Base-by-base conservation (phyloP, 2,888 invertebrate species). In the Pristionchus mayeri region DNA sequence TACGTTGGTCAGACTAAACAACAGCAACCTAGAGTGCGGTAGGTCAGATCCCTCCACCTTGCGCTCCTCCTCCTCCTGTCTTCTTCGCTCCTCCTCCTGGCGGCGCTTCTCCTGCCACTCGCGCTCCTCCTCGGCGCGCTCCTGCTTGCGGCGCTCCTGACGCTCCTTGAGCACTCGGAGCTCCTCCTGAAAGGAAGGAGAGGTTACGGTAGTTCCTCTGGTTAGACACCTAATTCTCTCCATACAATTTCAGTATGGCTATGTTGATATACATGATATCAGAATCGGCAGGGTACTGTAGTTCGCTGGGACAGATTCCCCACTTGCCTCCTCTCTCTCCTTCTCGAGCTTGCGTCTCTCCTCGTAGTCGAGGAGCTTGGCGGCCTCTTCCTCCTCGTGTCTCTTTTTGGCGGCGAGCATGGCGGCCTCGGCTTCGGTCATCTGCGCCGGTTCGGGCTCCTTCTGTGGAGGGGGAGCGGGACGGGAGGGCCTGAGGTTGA, bases 141-240 rank as follows among this genome's bases (percentile, higher is more conserved):
- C 91, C 75, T 86, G 87, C 81, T 88, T 88, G 57, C 92, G 88
- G 63, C 87, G 87, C 85, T 97, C 96, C 95, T 98, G 98, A 94
- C 97, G 97, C 94, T 98, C 97, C 95, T 98, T 98, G 94, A 98
- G 95, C 93, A 96, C 96, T 94, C 96, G 97, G 94, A 98, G 95
- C 94, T 98, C 98, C 93, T 97, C 97, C 94, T 97, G 97, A 94
- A 97, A 80, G 9, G 24, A 57, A 24, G 11, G 44, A 18, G 34
- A 27, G 57, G 30, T 67, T 67, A 37, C 30, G 57, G 30, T 30
- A 30, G 54, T 34, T 18, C 3, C n/a, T n/a, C n/a, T n/a, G n/a
- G n/a, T n/a, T n/a, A n/a, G n/a, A n/a, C n/a, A n/a, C n/a, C n/a
- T n/a, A n/a, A n/a, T n/a, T n/a, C n/a, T n/a, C n/a, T n/a, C n/a